Percentiles rank a stretch among this genome's conserved stretches.
Conservation (phyloP, 2,888 invertebrate species). For the Alviniconcha strummeri region DNA sequence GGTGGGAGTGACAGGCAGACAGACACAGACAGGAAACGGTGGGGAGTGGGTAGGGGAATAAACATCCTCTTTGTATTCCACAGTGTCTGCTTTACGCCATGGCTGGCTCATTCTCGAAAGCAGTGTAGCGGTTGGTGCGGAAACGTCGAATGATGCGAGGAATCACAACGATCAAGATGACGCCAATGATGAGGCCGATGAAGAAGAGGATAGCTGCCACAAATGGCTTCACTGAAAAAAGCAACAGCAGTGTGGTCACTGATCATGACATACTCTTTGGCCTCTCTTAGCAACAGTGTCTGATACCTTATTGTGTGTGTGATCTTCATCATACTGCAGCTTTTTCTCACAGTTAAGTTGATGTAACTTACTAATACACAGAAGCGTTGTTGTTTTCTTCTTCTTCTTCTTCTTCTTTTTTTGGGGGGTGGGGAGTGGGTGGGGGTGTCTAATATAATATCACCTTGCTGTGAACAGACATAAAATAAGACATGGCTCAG, state of each 20-base stretch:
- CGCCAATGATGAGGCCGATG: constrained; percentile 49
- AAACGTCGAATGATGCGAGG: constrained; percentile 43
- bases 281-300: no score
- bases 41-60: background rate
- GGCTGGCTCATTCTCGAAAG: constrained; percentile 34
- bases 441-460: no score
- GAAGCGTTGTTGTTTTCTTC: no score
- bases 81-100: background rate
- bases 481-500: no score
- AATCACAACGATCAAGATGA: constrained; percentile 40
- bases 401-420: no score
- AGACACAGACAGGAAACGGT: background rate
- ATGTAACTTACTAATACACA: no score
- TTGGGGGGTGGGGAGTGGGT: no score
- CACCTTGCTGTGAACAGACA: no score
- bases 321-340: no score
- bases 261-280: no score
- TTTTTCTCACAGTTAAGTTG: no score
- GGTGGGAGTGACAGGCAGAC: background rate
- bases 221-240: constrained; percentile 46
- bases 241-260: background rate
- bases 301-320: no score
- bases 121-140: constrained; percentile 42
- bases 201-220: constrained; percentile 45
- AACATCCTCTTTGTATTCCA: background rate